A percentile compares a stretch with the other conserved stretches of the same genome.
phyloP scores from a whole-genome alignment of 2,888 invertebrate genomes.

The Oligia strigilis region DNA sequence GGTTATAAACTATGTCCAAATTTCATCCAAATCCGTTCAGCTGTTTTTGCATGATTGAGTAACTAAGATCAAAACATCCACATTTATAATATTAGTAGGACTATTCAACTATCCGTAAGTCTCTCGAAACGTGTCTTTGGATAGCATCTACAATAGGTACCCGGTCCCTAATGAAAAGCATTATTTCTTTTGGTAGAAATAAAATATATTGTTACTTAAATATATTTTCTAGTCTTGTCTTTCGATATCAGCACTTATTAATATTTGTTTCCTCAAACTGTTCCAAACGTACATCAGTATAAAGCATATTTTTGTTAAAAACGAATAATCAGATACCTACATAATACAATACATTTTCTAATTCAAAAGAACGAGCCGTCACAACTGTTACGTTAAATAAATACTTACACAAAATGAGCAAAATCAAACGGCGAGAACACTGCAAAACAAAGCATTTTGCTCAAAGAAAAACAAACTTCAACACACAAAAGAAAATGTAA shows the following conservation, averaged over 20 bases:
- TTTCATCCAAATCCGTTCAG: not conserved
- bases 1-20: not conserved
- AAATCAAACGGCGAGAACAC: constrained; percentile 8
- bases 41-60: no score
- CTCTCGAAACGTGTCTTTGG: not conserved
- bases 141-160: not conserved
- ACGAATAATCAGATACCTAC: not conserved
- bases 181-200: no score
- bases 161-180: no score
- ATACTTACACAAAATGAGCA: constrained; percentile 23
- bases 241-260: not conserved
- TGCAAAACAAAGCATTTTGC: constrained; percentile 3
- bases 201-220: not conserved
- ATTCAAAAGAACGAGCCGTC: constrained; percentile 3
- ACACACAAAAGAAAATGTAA: constrained; percentile 33
- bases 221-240: constrained; percentile 1
- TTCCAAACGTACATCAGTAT: not conserved
- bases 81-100: not conserved
- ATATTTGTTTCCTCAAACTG: not conserved
- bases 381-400: constrained; percentile 32
- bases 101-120: not conserved
- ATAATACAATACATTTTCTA: not conserved
- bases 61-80: not conserved
- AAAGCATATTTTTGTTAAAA: not conserved
- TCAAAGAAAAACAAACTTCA: constrained; percentile 24